phyloP scores from a whole-genome alignment of 2,888 invertebrate species.

The Drosophila infuscata region DNA sequence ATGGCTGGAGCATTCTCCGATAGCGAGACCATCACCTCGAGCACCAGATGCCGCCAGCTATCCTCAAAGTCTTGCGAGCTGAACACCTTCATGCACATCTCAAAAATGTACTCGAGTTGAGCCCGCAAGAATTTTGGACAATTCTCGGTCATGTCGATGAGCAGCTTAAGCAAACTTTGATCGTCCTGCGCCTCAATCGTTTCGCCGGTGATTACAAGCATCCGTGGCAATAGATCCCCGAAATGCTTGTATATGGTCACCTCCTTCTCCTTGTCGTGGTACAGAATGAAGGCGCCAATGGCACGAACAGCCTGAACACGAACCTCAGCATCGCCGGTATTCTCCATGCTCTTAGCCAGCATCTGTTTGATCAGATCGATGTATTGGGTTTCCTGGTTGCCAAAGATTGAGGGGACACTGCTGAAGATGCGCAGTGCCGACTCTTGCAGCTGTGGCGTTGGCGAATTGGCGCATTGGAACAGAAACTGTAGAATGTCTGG shows the following conservation, averaged over 20 bases:
- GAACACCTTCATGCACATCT: constrained; percentile 93
- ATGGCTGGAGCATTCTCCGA: constrained; percentile 98
- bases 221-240: constrained; percentile 92
- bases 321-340: constrained; percentile 90
- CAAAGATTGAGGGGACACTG: constrained; percentile 98
- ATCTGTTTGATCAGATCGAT: constrained; percentile 97
- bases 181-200: constrained; percentile 94
- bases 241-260: constrained; percentile 95
- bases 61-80: constrained; percentile 90
- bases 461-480: constrained; percentile 96
- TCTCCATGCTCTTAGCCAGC: constrained; percentile 93
- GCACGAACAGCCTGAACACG: constrained; percentile 93
- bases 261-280: constrained; percentile 94
- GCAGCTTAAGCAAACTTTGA: constrained; percentile 95
- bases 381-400: constrained; percentile 96
- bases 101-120: constrained; percentile 94
- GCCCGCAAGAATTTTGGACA: constrained; percentile 96
- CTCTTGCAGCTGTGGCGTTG: constrained; percentile 93
- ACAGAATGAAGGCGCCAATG: constrained; percentile 94
- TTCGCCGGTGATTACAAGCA: constrained; percentile 90
- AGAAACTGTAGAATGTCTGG: constrained; percentile 97
- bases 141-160: constrained; percentile 97
- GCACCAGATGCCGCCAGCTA: constrained; percentile 94
- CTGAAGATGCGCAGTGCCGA: constrained; percentile 97
- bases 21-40: constrained; percentile 93